Conservation (phyloP, 2,888 invertebrate genomes). For the Nesidiocoris tenuis region DNA sequence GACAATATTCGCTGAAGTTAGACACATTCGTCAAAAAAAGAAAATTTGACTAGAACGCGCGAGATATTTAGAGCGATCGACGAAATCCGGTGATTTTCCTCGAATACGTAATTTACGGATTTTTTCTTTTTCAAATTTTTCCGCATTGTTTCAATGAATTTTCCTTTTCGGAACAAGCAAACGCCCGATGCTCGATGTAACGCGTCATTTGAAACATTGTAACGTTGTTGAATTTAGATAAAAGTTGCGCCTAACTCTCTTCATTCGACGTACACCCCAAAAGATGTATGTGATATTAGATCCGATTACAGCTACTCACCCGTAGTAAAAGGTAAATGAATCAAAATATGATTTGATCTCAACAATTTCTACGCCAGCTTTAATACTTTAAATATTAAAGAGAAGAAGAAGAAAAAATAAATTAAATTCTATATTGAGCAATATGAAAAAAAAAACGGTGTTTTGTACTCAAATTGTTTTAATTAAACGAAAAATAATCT, state of each 20-base stretch:
- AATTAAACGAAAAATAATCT: constrained; percentile 48
- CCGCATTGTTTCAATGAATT: too few relatives aligned
- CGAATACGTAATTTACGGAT: not conserved
- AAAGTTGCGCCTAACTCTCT: not conserved
- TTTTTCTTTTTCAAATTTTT: not conserved
- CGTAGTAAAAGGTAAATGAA: constrained; percentile 41
- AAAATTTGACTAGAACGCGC: too few relatives aligned
- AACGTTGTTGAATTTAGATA: not conserved
- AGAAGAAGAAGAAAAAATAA: constrained; percentile 38
- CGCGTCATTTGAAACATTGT: not conserved
- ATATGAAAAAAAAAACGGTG: constrained; percentile 47
- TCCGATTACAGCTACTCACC: constrained; percentile 45
- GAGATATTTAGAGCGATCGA: not conserved
- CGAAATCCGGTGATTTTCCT: not conserved
- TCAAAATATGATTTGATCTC: constrained; percentile 50
- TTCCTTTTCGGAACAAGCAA: not conserved
- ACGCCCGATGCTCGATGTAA: not conserved
- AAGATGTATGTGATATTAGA: constrained; percentile 48
- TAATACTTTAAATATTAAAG: constrained; percentile 47
- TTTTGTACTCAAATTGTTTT: constrained; percentile 49
- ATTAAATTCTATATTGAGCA: constrained; percentile 46
- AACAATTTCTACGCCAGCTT: constrained; percentile 49
- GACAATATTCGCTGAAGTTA: too few relatives aligned
- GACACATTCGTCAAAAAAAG: too few relatives aligned
- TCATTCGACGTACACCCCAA: constrained; percentile 8